These are phyloP conservation scores for Arothron firmamentum DNA, from an alignment of 2,113 vertebrate genomes.

Conservation along the genomic window DNA sequence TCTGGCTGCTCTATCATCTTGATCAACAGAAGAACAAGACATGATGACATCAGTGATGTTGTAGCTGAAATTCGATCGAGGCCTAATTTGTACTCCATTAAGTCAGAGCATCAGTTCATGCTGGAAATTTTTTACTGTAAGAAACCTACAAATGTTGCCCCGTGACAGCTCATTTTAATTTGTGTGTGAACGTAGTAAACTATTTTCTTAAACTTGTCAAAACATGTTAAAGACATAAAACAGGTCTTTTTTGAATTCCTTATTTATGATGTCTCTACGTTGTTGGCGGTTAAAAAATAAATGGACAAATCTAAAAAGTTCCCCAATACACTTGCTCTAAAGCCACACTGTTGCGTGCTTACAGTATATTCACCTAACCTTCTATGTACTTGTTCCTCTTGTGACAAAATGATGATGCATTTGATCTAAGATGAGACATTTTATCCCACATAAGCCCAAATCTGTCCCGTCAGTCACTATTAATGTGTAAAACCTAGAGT, in stretches of 20 bases:
- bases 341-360: background rate
- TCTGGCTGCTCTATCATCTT: slow-evolving; percentile 59
- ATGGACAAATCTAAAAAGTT: background rate
- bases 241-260: background rate
- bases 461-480: background rate
- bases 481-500: slow-evolving; percentile 3
- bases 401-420: background rate
- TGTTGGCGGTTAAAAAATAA: background rate
- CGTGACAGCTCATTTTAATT: background rate
- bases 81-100: slow-evolving; percentile 34
- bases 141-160: background rate
- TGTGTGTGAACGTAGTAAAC: background rate
- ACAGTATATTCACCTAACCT: too few relatives aligned
- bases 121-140: slow-evolving; percentile 40
- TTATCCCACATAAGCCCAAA: too few relatives aligned
- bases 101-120: slow-evolving; percentile 8
- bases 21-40: slow-evolving; percentile 32
- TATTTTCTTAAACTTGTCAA: background rate
- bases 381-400: too few relatives aligned
- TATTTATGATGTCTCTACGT: background rate
- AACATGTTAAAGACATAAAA: too few relatives aligned
- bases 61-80: slow-evolving; percentile 40
- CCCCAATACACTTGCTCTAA: background rate
- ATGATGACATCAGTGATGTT: slow-evolving; percentile 15
- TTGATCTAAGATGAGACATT: background rate